Conservation (phyloP, 64 coral and sea anemone species). For the Dendronephthya gigantea region DNA sequence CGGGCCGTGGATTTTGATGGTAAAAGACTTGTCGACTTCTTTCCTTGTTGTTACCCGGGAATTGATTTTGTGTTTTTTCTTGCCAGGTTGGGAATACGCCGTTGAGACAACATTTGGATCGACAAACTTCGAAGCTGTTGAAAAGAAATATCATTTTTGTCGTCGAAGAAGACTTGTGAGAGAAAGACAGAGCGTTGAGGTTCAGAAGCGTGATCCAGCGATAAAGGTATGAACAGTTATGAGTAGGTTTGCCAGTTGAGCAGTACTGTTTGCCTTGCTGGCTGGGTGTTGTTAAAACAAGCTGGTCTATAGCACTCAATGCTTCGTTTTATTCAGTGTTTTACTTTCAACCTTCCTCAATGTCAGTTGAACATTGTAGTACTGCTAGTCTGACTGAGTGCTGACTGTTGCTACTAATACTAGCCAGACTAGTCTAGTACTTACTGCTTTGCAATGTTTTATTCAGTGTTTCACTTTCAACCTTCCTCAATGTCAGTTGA, state of each 20-base stretch:
- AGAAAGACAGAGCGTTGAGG: not conserved
- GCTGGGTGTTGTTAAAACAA: no score
- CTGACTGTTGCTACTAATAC: no score
- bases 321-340: not conserved
- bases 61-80: not conserved
- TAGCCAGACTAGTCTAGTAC: no score
- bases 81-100: constrained; percentile 71
- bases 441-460: no score
- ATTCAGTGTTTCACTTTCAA: no score
- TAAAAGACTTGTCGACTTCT: not conserved
- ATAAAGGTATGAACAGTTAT: not conserved
- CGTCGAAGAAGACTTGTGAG: constrained; percentile 11
- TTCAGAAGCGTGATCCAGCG: not conserved
- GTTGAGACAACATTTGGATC: constrained; percentile 38
- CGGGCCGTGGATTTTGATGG: constrained; percentile 80
- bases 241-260: no score
- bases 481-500: no score
- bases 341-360: not conserved
- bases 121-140: not conserved
- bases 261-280: no score
- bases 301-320: no score
- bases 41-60: not conserved
- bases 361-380: no score
- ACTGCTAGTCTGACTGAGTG: no score
- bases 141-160: constrained; percentile 12